A percentile compares a stretch with the other conserved stretches of the same genome.
Conservation (phyloP, 2,888 invertebrate species). For the Ormyrus rosae region DNA sequence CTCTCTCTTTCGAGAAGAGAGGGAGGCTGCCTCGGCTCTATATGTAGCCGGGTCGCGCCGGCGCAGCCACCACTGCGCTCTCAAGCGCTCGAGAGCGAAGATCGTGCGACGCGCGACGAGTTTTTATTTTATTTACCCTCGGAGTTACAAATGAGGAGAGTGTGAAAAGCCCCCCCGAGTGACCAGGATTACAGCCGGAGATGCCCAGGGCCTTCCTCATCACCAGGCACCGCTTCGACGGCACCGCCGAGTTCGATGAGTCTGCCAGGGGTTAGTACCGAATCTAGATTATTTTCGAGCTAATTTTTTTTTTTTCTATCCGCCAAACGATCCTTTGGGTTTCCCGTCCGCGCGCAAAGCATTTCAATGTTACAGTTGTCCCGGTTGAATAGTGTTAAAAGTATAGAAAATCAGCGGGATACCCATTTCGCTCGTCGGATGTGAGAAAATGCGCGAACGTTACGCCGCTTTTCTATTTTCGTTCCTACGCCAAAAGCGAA, state of each 20-base stretch:
- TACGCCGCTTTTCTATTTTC: conserved; percentile 69
- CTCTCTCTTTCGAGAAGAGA: neutral
- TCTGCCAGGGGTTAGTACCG: conserved; percentile 67
- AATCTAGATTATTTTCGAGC: too few species aligned
- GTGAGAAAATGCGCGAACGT: neutral
- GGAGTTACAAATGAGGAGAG: conserved; percentile 22
- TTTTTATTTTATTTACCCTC: neutral
- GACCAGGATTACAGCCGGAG: neutral
- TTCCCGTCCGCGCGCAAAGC: too few species aligned
- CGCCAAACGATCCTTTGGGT: too few species aligned
- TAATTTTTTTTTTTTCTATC: too few species aligned
- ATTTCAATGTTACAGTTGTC: too few species aligned
- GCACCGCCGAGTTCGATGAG: conserved; percentile 68
- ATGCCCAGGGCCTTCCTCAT: conserved; percentile 83
- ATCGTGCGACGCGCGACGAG: conserved; percentile 63
- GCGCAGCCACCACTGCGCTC: conserved; percentile 72
- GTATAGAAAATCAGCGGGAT: too few species aligned
- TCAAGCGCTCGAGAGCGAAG: conserved; percentile 58
- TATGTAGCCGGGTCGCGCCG: conserved; percentile 74
- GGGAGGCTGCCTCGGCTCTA: conserved; percentile 60
- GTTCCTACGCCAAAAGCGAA: conserved; percentile 68
- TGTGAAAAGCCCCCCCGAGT: neutral
- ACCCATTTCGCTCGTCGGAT: too few species aligned
- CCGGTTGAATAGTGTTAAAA: too few species aligned
- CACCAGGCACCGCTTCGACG: conserved; percentile 79